phyloP scores from a whole-genome alignment of 2,888 invertebrate genomes.

The Patella ulyssiponensis region DNA sequence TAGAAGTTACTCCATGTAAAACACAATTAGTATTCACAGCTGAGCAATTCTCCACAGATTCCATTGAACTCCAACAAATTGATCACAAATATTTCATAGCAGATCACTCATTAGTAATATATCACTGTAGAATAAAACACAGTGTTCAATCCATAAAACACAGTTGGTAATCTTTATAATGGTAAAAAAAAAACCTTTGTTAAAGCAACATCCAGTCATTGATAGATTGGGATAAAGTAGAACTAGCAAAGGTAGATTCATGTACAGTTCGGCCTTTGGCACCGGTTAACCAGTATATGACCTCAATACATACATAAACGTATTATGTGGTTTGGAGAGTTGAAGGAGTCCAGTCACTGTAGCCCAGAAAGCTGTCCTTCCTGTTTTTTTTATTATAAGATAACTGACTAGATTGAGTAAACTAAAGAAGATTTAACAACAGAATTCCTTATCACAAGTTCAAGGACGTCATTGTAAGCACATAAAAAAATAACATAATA shows the following conservation, averaged over 20 bases:
- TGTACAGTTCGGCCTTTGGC: no score
- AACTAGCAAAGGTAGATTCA: no score
- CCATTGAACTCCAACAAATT: no score
- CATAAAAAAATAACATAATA: conserved; percentile 1
- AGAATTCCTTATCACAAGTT: conserved; percentile 7
- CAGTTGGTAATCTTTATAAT: no score
- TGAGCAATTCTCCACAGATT: neutral
- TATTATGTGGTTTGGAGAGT: no score
- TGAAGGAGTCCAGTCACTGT: conserved; percentile 25
- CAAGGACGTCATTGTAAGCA: neutral
- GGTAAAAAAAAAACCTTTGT: no score
- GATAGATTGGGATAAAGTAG: neutral
- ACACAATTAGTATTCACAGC: neutral
- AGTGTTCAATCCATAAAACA: no score
- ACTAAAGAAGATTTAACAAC: neutral
- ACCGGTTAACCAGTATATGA: no score
- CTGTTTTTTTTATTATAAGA: neutral
- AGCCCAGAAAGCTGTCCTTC: conserved; percentile 32
- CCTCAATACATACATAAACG: no score
- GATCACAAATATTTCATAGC: no score
- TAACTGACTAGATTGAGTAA: conserved; percentile 18
- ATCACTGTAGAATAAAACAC: no score
- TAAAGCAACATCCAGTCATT: conserved; percentile 8
- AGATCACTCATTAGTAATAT: no score
- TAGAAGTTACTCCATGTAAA: neutral